Percentiles rank a stretch among this genome's conserved stretches.
phyloP scores from a whole-genome alignment of 2,797 vertebrate genomes.

The Tokudaia muenninki region DNA sequence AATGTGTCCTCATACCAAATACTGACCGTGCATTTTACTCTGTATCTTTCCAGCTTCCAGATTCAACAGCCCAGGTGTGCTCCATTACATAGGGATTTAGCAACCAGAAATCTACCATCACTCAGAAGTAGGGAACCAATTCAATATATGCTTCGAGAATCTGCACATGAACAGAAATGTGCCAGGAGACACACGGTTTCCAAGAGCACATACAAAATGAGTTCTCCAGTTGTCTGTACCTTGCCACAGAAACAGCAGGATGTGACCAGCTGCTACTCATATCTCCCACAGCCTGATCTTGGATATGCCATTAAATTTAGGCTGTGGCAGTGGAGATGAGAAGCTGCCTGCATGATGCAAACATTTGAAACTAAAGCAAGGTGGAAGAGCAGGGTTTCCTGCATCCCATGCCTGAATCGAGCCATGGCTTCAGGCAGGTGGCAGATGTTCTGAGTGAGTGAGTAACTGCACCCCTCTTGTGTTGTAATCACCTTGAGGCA shows the following conservation, averaged over 20 bases:
- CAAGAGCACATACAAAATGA: slow-evolving; percentile 72
- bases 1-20: slow-evolving; percentile 56
- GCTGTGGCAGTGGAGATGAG: slow-evolving; percentile 49
- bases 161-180: slow-evolving; percentile 63
- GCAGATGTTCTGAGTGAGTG: slow-evolving; percentile 77
- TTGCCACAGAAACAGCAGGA: slow-evolving; percentile 67
- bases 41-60: background rate
- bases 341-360: slow-evolving; percentile 65
- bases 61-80: slow-evolving; percentile 66
- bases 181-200: slow-evolving; percentile 67
- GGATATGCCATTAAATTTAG: slow-evolving; percentile 67
- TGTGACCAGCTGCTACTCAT: slow-evolving; percentile 73
- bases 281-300: slow-evolving; percentile 69
- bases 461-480: slow-evolving; percentile 59
- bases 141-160: slow-evolving; percentile 63
- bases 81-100: slow-evolving; percentile 41
- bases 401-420: slow-evolving; percentile 60
- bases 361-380: slow-evolving; percentile 71
- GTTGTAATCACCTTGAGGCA: slow-evolving; percentile 69
- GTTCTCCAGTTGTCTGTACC: slow-evolving; percentile 65
- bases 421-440: slow-evolving; percentile 75
- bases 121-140: slow-evolving; percentile 56
- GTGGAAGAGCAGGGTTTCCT: slow-evolving; percentile 68
- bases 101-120: slow-evolving; percentile 43
- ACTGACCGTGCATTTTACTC: slow-evolving; percentile 56